A percentile compares a stretch with the other conserved stretches of the same genome.
Evolutionary conservation across 2,797 vertebrate species (phyloP).

Genomic region (Thamnophis elegans): DNA sequence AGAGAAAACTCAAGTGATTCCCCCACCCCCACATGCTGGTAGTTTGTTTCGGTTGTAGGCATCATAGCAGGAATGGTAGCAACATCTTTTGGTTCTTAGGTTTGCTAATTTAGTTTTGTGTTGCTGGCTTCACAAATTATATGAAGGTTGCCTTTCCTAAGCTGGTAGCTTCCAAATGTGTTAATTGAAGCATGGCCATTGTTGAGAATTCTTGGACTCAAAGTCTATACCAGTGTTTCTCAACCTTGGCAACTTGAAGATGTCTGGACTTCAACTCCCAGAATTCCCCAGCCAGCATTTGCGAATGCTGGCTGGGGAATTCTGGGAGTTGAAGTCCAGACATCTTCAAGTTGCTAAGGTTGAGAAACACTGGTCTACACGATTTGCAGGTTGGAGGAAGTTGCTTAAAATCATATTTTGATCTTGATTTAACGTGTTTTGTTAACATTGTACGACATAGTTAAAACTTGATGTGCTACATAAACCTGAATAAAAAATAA

Average conservation of each 20-base stretch:
- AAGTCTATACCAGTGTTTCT: no score
- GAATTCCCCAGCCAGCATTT: no score
- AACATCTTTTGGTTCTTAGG: neutral
- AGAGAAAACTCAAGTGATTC: neutral
- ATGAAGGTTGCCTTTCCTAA: neutral
- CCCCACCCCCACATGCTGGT: neutral
- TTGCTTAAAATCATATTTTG: neutral
- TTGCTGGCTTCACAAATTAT: neutral
- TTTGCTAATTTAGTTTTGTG: neutral
- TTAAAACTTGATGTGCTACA: neutral
- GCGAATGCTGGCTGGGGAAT: no score
- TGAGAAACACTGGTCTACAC: no score
- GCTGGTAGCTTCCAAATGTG: neutral
- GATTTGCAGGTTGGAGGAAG: neutral
- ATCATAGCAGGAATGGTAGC: neutral
- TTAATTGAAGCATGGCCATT: neutral
- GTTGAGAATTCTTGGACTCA: neutral
- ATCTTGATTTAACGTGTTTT: neutral
- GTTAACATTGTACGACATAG: neutral
- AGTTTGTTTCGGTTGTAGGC: neutral
- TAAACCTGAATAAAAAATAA: neutral
- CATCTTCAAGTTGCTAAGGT: no score
- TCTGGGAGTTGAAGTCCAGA: no score
- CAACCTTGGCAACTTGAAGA: no score
- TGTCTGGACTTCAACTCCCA: no score